These are phyloP conservation scores for Cheilosia grossa DNA, from an alignment of 2,888 invertebrate species.

Conservation along the genomic window DNA sequence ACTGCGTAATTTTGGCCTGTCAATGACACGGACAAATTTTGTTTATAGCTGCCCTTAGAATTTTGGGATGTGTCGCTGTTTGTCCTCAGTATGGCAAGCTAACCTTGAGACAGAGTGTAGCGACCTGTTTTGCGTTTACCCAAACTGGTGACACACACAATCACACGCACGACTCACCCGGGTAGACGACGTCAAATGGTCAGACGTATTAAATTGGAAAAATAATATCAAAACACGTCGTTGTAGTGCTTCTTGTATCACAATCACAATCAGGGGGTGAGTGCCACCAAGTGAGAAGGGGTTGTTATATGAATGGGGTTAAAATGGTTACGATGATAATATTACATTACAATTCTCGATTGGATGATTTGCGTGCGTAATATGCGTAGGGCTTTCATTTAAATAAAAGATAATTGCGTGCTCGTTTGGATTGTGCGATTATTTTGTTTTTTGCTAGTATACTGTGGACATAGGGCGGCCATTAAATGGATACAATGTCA, in stretches of 20 bases:
- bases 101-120: conserved; percentile 68
- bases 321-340: conserved; percentile 17
- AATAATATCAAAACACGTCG: conserved; percentile 7
- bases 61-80: too few species aligned
- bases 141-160: not conserved
- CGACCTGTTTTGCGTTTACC: conserved; percentile 35
- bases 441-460: not conserved
- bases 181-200: conserved; percentile 34
- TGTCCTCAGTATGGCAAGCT: not conserved
- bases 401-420: conserved; percentile 42
- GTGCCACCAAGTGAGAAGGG: not conserved
- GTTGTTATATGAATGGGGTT: conserved; percentile 18
- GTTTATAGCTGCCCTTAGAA: conserved; percentile 1
- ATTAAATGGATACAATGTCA: conserved; percentile 15
- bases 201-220: conserved; percentile 43
- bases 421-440: not conserved
- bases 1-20: conserved; percentile 54
- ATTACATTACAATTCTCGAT: conserved; percentile 39
- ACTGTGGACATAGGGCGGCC: not conserved
- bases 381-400: conserved; percentile 30
- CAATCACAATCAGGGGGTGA: not conserved
- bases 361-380: conserved; percentile 52
- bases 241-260: conserved; percentile 12
- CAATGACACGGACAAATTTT: conserved; percentile 13
- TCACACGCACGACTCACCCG: too few species aligned